Percentiles rank a stretch among this genome's conserved stretches.
Conservation (phyloP, 2,888 invertebrate species). For the Palloptera scutellata region DNA sequence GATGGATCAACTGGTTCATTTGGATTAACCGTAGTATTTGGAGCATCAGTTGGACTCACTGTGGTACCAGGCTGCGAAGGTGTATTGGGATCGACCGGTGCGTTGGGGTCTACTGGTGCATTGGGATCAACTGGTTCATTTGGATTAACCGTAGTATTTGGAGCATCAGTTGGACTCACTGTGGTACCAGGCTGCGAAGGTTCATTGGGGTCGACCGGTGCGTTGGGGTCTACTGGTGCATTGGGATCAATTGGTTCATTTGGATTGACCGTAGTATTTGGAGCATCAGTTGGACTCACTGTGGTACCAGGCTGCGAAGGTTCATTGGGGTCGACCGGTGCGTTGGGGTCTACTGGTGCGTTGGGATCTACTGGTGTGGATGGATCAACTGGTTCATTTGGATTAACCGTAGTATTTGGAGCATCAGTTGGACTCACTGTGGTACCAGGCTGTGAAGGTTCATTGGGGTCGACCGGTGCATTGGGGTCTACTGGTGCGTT, state of each 20-base stretch:
- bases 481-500: slow-evolving; percentile 25
- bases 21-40: slow-evolving; percentile 24
- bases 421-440: slow-evolving; percentile 27
- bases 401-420: slow-evolving; percentile 29
- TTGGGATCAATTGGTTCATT: slow-evolving; percentile 28
- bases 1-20: slow-evolving; percentile 25
- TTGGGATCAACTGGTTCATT: slow-evolving; percentile 24
- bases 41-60: slow-evolving; percentile 27
- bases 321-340: slow-evolving; percentile 21
- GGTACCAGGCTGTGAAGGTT: slow-evolving; percentile 21
- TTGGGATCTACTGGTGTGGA: slow-evolving; percentile 26
- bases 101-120: slow-evolving; percentile 18
- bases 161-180: slow-evolving; percentile 17
- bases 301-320: slow-evolving; percentile 25
- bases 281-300: slow-evolving; percentile 19
- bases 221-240: slow-evolving; percentile 22
- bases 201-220: slow-evolving; percentile 26
- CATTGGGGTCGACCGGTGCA: slow-evolving; percentile 24
- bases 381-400: slow-evolving; percentile 30
- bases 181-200: slow-evolving; percentile 24
- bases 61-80: no score
- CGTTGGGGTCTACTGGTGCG: slow-evolving; percentile 29
- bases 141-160: slow-evolving; percentile 23
- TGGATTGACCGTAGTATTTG: slow-evolving; percentile 22
- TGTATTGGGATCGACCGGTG: slow-evolving; percentile 32